These are phyloP conservation scores for Talpa occidentalis DNA, from an alignment of 2,113 vertebrate species.

Conservation along the genomic window DNA sequence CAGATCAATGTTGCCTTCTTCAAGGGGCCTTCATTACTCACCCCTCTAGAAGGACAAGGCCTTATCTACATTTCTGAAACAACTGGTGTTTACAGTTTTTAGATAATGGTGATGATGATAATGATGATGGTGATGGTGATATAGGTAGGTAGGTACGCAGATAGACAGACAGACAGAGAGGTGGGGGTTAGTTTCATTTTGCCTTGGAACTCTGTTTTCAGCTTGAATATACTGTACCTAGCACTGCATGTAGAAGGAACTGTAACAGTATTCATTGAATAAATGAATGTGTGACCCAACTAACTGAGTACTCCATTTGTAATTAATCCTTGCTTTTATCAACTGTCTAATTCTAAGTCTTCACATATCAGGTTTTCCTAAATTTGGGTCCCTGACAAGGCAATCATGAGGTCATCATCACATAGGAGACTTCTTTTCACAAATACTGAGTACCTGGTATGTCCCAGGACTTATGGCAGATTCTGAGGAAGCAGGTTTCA, in stretches of 20 bases:
- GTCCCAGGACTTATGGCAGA: background rate
- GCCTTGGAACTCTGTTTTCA: background rate
- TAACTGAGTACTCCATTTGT: background rate
- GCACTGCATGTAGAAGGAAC: background rate
- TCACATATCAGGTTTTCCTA: background rate
- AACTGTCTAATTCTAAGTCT: background rate
- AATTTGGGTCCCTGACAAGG: background rate
- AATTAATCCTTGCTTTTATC: background rate
- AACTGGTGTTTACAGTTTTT: background rate
- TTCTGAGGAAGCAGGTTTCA: background rate
- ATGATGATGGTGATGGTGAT: too few species aligned
- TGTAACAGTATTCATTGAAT: background rate
- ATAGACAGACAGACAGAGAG: too few species aligned
- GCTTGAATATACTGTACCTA: background rate
- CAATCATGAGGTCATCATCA: background rate
- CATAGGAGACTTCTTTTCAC: background rate
- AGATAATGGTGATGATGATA: background rate
- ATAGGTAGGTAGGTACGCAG: background rate
- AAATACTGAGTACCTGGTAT: background rate
- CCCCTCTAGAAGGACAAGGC: background rate
- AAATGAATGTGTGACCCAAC: background rate
- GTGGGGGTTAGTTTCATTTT: background rate
- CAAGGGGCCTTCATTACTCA: background rate
- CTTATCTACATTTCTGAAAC: background rate
- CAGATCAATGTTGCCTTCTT: background rate